Conservation (phyloP, 2,797 vertebrate species). For the Poecilia velifera region DNA sequence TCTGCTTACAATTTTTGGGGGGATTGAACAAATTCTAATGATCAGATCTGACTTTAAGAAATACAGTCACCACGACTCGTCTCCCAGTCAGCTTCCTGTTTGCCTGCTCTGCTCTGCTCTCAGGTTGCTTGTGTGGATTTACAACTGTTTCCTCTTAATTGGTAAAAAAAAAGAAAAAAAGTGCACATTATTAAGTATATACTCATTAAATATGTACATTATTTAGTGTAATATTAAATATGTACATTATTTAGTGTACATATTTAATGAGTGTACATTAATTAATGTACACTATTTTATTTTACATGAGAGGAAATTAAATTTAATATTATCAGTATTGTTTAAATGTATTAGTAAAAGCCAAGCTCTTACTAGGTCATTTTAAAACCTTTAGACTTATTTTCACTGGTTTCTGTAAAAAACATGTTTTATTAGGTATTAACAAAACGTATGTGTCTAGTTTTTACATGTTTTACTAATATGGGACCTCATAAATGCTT, state of each 20-base stretch:
- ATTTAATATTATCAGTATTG: not conserved
- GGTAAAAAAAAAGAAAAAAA: no score
- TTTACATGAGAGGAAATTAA: not conserved
- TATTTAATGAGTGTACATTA: not conserved
- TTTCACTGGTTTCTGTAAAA: not conserved
- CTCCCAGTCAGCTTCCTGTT: constrained; percentile 12
- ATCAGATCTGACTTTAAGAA: constrained; percentile 11
- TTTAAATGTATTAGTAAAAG: not conserved
- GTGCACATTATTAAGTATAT: no score
- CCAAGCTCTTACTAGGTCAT: not conserved
- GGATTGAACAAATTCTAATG: not conserved
- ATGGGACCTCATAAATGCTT: not conserved
- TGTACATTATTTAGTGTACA: no score
- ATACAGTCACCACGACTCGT: constrained; percentile 11
- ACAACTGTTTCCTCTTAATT: no score
- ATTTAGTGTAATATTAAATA: no score
- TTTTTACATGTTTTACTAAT: not conserved
- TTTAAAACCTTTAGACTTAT: not conserved
- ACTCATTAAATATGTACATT: no score
- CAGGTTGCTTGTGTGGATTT: not conserved
- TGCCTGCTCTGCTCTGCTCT: constrained; percentile 1
- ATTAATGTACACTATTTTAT: no score
- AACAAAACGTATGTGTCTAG: not conserved
- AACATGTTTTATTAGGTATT: not conserved
- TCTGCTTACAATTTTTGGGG: not conserved